Percentiles rank a stretch among this genome's conserved stretches.
These are phyloP conservation scores for Eriosoma lanigerum DNA, from an alignment of 1,140 invertebrate species.

Conservation along the genomic window DNA sequence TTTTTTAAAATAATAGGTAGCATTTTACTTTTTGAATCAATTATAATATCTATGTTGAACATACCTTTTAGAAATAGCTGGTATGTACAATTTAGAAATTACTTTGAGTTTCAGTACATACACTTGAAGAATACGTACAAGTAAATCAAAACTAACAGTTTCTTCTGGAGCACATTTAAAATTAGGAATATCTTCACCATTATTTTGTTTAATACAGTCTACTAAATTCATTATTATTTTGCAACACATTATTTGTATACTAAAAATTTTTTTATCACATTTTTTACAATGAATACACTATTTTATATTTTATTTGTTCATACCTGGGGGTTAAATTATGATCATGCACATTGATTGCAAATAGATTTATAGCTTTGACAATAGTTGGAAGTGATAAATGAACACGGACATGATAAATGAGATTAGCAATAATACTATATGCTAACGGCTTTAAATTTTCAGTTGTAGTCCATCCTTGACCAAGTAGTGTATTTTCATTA, in stretches of 20 bases:
- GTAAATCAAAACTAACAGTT: too few relatives aligned
- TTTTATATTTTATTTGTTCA: conserved; percentile 51
- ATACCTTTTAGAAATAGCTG: conserved; percentile 81
- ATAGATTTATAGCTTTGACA: conserved; percentile 92
- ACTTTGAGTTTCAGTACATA: too few relatives aligned
- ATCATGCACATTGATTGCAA: conserved; percentile 95
- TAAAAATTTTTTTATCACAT: conserved; percentile 55
- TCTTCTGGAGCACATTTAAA: conserved; percentile 53
- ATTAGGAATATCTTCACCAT: conserved; percentile 71
- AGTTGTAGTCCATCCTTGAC: too few relatives aligned
- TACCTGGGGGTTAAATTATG: conserved; percentile 85
- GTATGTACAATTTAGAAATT: too few relatives aligned
- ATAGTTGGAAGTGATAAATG: too few relatives aligned
- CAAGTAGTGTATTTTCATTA: too few relatives aligned
- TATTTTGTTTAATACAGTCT: conserved; percentile 82
- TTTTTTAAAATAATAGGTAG: background rate
- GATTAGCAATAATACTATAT: too few relatives aligned
- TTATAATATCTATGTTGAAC: conserved; percentile 52
- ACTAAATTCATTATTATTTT: conserved; percentile 92
- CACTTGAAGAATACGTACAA: too few relatives aligned
- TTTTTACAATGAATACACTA: conserved; percentile 27
- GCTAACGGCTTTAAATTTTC: too few relatives aligned
- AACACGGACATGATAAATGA: too few relatives aligned
- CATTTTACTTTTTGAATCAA: background rate
- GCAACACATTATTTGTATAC: conserved; percentile 95